These are phyloP conservation scores for Stylophora pistillata DNA, from an alignment of 64 coral and sea anemone species.

Conservation along the genomic window DNA sequence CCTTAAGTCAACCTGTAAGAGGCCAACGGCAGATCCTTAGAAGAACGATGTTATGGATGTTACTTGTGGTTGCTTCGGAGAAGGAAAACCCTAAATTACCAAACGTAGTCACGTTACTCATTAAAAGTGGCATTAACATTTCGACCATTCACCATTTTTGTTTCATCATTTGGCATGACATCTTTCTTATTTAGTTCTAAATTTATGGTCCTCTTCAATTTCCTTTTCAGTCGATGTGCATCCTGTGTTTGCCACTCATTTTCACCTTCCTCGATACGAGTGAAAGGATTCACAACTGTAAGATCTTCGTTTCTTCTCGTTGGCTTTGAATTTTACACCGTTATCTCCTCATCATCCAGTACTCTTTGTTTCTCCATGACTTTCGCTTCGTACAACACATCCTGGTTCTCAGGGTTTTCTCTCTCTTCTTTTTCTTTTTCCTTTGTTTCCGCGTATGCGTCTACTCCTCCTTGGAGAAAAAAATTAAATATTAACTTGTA, in stretches of 20 bases:
- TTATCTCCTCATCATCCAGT: conserved; percentile 58
- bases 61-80: too few relatives aligned
- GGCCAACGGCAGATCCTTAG: too few relatives aligned
- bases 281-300: background rate
- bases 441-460: background rate
- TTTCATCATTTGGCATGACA: conserved; percentile 56
- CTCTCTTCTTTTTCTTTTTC: conserved; percentile 1
- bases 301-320: background rate
- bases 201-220: conserved; percentile 25
- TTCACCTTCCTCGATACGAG: background rate
- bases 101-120: background rate
- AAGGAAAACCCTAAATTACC: background rate
- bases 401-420: conserved; percentile 19
- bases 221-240: background rate
- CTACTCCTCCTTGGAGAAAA: background rate
- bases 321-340: background rate
- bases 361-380: conserved; percentile 49
- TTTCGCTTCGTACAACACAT: conserved; percentile 57
- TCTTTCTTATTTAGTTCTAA: conserved; percentile 53
- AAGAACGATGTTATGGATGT: too few relatives aligned
- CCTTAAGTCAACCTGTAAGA: too few relatives aligned
- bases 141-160: background rate
- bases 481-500: background rate
- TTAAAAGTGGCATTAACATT: background rate
- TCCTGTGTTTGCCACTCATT: conserved; percentile 35